phyloP scores from a whole-genome alignment of 2,797 vertebrate genomes.

The Sebastes reedi region DNA sequence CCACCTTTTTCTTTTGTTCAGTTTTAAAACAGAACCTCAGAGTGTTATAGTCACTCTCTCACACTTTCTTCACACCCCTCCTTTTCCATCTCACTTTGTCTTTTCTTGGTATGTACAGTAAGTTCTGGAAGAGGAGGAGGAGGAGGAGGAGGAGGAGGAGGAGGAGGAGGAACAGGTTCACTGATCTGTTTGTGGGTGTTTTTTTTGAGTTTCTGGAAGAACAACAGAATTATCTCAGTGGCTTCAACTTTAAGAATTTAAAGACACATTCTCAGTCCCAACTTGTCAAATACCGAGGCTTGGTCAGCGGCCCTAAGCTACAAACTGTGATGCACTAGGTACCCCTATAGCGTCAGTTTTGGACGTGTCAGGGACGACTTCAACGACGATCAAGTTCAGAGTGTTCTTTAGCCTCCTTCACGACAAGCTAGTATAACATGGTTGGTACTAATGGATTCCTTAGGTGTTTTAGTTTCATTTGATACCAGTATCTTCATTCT shows the following conservation, averaged over 20 bases:
- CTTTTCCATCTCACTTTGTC: not conserved
- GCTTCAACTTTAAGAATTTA: not conserved
- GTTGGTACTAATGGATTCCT: too few relatives aligned
- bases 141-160: not conserved
- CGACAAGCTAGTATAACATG: too few relatives aligned
- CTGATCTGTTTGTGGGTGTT: constrained; percentile 10
- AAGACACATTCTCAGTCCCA: too few relatives aligned
- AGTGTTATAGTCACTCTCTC: not conserved
- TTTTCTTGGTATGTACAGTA: not conserved
- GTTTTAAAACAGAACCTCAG: not conserved
- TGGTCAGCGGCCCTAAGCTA: too few relatives aligned
- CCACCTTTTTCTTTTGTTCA: not conserved
- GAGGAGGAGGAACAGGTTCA: not conserved
- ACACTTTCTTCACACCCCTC: not conserved
- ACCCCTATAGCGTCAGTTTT: too few relatives aligned
- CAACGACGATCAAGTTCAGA: too few relatives aligned
- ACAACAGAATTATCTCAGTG: not conserved
- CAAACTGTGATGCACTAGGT: too few relatives aligned
- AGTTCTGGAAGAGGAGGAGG: constrained; percentile 5
- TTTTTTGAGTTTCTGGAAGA: constrained; percentile 16
- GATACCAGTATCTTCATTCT: too few relatives aligned
- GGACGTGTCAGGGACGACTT: too few relatives aligned
- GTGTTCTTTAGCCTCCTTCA: too few relatives aligned
- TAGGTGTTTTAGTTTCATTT: too few relatives aligned
- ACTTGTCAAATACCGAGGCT: too few relatives aligned